Base-by-base conservation (phyloP, 2,113 vertebrate species). In the Pituophis catenifer region DNA sequence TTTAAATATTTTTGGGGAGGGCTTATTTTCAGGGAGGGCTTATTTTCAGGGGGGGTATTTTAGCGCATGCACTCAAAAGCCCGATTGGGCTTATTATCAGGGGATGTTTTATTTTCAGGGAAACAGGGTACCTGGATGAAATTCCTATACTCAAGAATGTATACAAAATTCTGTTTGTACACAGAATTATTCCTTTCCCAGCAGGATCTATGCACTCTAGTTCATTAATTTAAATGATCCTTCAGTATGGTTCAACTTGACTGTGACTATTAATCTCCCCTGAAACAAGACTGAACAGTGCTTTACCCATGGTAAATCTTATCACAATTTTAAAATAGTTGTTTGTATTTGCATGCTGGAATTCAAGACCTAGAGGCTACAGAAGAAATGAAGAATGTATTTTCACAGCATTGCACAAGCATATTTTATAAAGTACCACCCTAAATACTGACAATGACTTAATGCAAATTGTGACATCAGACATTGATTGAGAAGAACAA, bases 391-490 rank as follows among this genome's bases (percentile, higher is more conserved):
- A 81, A 38, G 75, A 21, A 44, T 81, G 75, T 81, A 44, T 81
- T 81, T 75, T 75, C n/a, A 88, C 26, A 88, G 24, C 44, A 50
- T 54, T 54, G 50, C 86, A n/a, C 26, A 26, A 54, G 12, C 12
- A 88, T 29, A 26, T 29, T 19, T 88, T 52, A 29, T 54, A 54
- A 53, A 13, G 24, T 50, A 57, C 15, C 57, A 38, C 93, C 86
- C 91, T 94, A 91, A 26, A 53, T 94, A 89, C 93, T 91, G 93
- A 94, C 48, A 90, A 91, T 96, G 13, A 95, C 29, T 7, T 55
- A 57, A 90, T 75, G 17, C 52, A 4, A 54, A 86, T 93, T 90
- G 65, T 89, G 86, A 89, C 89, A 59, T 65, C 88, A 91, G 29
- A 12, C 62, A 85, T 59, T 1, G 87, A 96, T 59, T 94, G 91